Percentiles rank a stretch among this genome's conserved stretches.
These are phyloP conservation scores for Campoletis sonorensis DNA, from an alignment of 1,140 invertebrate genomes.

Conservation along the genomic window DNA sequence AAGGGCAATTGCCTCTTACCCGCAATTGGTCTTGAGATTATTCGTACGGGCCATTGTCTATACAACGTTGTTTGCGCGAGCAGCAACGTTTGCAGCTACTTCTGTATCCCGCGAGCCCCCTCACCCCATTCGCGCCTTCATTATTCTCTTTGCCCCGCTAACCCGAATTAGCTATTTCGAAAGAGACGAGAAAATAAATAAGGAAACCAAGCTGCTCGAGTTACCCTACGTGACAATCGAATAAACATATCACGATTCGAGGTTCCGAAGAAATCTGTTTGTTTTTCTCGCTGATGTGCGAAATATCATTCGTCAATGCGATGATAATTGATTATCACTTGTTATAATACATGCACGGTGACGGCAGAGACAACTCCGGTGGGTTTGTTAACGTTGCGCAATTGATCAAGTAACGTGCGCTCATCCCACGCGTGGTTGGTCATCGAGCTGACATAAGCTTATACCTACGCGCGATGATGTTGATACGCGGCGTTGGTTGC, in stretches of 20 bases:
- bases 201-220: neutral
- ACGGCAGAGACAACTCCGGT: too few relatives aligned
- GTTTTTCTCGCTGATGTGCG: too few relatives aligned
- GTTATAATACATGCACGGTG: too few relatives aligned
- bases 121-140: too few relatives aligned
- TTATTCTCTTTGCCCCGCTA: constrained; percentile 40
- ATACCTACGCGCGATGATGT: constrained; percentile 14
- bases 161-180: constrained; percentile 33
- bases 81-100: neutral
- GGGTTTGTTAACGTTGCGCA: neutral
- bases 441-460: constrained; percentile 2
- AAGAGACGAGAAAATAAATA: neutral
- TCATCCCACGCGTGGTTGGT: too few relatives aligned
- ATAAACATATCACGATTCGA: too few relatives aligned
- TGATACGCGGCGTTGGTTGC: constrained; percentile 51
- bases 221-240: constrained; percentile 2
- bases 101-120: too few relatives aligned
- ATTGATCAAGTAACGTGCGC: too few relatives aligned
- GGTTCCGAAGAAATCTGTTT: too few relatives aligned
- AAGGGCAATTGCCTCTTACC: too few relatives aligned
- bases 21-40: constrained; percentile 42
- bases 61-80: neutral
- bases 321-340: too few relatives aligned
- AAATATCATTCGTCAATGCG: too few relatives aligned
- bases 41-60: constrained; percentile 14